phyloP scores from a whole-genome alignment of 2,113 vertebrate genomes.

The Otocyon megalotis region DNA sequence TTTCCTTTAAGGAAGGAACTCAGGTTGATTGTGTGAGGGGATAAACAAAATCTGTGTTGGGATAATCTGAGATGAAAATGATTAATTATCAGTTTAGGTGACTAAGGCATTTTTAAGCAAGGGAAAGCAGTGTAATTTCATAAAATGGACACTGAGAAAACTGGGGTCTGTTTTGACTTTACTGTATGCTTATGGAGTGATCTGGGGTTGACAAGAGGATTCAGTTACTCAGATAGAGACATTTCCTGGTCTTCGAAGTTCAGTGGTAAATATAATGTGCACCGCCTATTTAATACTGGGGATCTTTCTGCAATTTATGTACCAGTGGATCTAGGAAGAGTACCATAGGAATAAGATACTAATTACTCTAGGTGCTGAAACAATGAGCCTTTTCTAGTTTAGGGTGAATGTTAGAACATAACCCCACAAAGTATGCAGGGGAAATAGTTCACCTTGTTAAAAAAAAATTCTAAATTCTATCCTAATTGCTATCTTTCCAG shows the following conservation, averaged over 20 bases:
- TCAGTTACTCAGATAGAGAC: background rate
- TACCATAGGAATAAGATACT: background rate
- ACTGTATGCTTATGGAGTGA: background rate
- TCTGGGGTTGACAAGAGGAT: background rate
- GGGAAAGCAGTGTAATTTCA: background rate
- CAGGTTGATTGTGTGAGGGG: background rate
- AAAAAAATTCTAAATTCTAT: background rate
- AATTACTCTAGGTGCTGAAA: background rate
- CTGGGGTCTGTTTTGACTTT: background rate
- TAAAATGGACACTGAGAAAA: background rate
- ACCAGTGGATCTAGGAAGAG: background rate
- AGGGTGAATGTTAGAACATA: background rate
- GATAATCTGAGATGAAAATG: background rate
- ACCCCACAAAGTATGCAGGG: background rate
- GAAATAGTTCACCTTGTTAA: background rate
- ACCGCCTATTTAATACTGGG: background rate
- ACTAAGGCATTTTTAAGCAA: background rate
- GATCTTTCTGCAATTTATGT: background rate
- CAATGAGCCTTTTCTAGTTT: background rate
- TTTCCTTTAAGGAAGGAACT: background rate
- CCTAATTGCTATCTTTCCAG: background rate
- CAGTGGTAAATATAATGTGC: background rate
- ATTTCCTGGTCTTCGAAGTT: background rate
- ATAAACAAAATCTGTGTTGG: background rate
- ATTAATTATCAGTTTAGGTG: background rate